Base-by-base conservation (phyloP, 2,113 vertebrate species). In the Phoenicopterus ruber region DNA sequence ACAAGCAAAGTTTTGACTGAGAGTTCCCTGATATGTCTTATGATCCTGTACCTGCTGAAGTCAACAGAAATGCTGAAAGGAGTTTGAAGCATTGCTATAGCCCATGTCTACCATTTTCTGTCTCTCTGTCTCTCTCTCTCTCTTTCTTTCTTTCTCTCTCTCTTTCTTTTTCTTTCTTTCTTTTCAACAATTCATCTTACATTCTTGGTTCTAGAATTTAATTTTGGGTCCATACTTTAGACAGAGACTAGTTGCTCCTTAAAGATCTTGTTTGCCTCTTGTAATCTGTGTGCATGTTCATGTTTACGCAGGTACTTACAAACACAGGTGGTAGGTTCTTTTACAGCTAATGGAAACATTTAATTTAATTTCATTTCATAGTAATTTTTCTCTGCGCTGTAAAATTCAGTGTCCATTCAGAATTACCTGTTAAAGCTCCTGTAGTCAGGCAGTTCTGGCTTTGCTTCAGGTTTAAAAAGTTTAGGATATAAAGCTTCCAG, bases 361-460 rank as follows among this genome's bases (percentile, higher is more conserved):
- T n/a, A n/a, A n/a, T n/a, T n/a, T n/a, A n/a, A n/a, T n/a, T n/a
- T 57, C 9, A 49, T 86, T 82, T 49, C 49, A 29, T 5, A 20
- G 44, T 49, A 6, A 19, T 66, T 71, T 57, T 82, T 61, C 44
- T 70, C 40, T 70, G 40, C 13, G 24, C 55, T 21, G 34, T 66
- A 62, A 74, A 91, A 73, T 63, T 52, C 7, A 16, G 4, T 13
- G 13, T 59, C 49, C 29, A 12, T 62, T 88, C 15, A 36, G 47
- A 91, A 74, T 97, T 98, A 99, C 99, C 99, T 99, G 98, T 99
- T 99, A 96, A 99, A 99, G 97, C 99, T 99, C 93, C 98, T 99
- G 97, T 98, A 99, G 52, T 98, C 98, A 6, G 98, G 99, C 47
- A 97, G 95, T 28, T 99, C 98, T 7, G 97, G 79, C 88, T 90